phyloP scores from a whole-genome alignment of 53 echinoderm and acorn worm genomes.

The Echinometra lucunter region DNA sequence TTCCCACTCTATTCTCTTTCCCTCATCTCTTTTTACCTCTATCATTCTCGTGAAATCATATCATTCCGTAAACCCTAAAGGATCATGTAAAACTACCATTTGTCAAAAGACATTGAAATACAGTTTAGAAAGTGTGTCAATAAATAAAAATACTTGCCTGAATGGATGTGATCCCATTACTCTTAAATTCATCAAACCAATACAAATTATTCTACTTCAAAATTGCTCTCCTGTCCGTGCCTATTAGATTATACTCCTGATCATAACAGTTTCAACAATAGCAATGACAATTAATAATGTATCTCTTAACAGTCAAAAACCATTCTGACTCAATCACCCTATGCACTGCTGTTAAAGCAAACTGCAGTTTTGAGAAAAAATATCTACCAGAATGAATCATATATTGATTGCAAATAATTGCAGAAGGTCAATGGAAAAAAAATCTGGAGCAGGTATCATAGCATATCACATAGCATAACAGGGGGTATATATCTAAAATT shows the following conservation, averaged over 20 bases:
- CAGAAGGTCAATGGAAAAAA: constrained; percentile 16
- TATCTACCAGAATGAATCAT: constrained; percentile 9
- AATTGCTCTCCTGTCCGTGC: background rate
- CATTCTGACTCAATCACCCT: background rate
- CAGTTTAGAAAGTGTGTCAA: background rate
- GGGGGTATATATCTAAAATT: background rate
- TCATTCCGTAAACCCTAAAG: background rate
- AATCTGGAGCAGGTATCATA: background rate
- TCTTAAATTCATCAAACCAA: background rate
- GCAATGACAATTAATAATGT: background rate
- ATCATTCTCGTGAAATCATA: background rate
- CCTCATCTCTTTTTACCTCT: background rate
- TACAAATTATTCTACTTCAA: background rate
- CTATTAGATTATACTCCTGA: background rate
- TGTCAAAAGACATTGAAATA: background rate
- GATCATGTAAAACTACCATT: background rate
- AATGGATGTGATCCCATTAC: background rate
- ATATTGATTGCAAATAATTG: constrained; percentile 27
- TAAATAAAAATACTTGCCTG: constrained; percentile 23
- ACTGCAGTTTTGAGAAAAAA: background rate
- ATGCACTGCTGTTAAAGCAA: background rate
- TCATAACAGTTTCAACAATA: background rate
- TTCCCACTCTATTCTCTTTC: background rate
- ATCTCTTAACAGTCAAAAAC: background rate
- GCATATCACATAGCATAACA: background rate